phyloP scores from a whole-genome alignment of 1,140 invertebrate genomes.

The Zaprionus nigranus region DNA sequence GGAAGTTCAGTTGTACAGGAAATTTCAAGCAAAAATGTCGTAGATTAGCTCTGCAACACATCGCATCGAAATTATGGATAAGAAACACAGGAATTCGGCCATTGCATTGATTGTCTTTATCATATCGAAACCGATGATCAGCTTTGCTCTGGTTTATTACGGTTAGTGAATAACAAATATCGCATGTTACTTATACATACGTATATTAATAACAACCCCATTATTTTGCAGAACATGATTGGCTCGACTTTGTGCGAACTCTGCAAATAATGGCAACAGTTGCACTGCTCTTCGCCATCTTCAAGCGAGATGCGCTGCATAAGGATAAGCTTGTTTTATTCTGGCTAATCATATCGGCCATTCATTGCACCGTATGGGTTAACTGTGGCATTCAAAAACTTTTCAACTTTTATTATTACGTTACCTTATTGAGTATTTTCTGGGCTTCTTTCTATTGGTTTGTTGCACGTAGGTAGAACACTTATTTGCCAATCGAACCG shows the following conservation, averaged over 20 bases:
- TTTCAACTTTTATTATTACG: no score
- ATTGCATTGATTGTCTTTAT: constrained; percentile 6
- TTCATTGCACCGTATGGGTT: background rate
- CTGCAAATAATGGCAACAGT: constrained; percentile 31
- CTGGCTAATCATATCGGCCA: constrained; percentile 23
- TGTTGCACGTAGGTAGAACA: background rate
- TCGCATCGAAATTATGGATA: background rate
- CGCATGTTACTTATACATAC: background rate
- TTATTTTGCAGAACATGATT: background rate
- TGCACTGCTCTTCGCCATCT: constrained; percentile 21
- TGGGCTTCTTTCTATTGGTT: background rate
- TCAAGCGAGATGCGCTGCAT: constrained; percentile 23
- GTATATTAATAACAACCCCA: background rate
- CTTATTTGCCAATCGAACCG: background rate
- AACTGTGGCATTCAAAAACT: background rate
- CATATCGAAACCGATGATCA: constrained; percentile 11
- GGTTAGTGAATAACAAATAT: background rate
- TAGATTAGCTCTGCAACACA: background rate
- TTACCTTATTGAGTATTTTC: background rate
- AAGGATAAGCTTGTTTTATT: constrained; percentile 38
- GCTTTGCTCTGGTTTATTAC: background rate
- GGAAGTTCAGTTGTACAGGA: constrained; percentile 3
- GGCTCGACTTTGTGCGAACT: background rate
- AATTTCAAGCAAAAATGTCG: constrained; percentile 10
- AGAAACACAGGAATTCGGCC: background rate